Percentiles rank a stretch among this genome's conserved stretches.
Evolutionary conservation across 2,888 invertebrate species (phyloP).

Genomic region (Oscheius onirici): DNA sequence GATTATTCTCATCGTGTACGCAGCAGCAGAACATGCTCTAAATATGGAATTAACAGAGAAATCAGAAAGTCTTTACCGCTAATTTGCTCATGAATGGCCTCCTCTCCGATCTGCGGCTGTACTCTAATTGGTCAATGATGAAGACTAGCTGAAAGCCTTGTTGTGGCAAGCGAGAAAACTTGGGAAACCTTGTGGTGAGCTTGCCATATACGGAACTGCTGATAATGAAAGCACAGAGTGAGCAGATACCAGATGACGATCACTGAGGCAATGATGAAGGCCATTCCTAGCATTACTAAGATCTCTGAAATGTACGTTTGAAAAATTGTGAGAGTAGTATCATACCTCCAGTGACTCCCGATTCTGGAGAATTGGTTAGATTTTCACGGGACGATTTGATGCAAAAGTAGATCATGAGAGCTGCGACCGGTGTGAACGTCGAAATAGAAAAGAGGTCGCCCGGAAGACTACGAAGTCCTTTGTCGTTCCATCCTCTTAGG

Average conservation of each 20-base stretch:
- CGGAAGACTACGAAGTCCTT: constrained; percentile 66
- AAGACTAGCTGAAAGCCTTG: constrained; percentile 4
- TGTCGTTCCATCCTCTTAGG: constrained; percentile 68
- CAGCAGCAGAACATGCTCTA: constrained; percentile 9
- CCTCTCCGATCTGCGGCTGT: not conserved
- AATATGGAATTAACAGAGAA: not conserved
- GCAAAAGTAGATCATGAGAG: constrained; percentile 1
- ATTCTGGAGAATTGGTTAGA: not conserved
- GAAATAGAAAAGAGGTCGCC: not conserved
- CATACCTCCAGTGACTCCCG: constrained; percentile 7
- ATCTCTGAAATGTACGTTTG: not conserved
- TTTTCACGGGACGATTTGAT: not conserved
- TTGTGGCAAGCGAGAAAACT: not conserved
- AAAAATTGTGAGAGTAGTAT: not conserved
- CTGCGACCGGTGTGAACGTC: constrained; percentile 2
- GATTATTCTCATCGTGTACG: not conserved
- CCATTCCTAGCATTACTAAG: not conserved
- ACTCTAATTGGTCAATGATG: not conserved
- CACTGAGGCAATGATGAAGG: not conserved
- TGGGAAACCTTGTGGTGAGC: not conserved
- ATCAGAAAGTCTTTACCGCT: not conserved
- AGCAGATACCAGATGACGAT: not conserved
- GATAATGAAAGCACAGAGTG: not conserved
- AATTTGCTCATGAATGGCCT: not conserved
- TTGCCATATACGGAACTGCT: constrained; percentile 11